phyloP scores from a whole-genome alignment of 2,113 vertebrate species.

The Anarhynchus alexandrinus region DNA sequence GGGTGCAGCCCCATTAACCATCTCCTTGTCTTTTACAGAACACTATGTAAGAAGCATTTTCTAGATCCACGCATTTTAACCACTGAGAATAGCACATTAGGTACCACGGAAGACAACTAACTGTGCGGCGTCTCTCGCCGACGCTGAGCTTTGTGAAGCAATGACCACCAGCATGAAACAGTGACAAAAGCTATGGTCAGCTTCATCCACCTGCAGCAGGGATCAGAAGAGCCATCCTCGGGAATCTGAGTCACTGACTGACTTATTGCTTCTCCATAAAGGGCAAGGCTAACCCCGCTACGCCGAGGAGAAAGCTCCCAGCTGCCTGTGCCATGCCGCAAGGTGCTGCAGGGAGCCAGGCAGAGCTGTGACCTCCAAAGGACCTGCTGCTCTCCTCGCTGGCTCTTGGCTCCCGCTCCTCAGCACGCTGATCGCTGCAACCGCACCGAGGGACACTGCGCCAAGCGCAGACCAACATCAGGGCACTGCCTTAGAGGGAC shows the following conservation, averaged over 20 bases:
- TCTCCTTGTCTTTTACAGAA: background rate
- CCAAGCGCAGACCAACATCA: background rate
- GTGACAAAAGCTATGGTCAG: fast-evolving
- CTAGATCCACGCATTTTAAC: background rate
- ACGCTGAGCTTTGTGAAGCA: fast-evolving
- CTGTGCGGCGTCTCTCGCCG: fast-evolving
- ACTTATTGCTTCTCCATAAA: background rate
- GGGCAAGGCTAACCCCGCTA: background rate
- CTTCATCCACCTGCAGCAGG: background rate
- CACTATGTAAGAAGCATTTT: background rate
- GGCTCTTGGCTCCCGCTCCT: background rate
- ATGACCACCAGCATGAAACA: fast-evolving
- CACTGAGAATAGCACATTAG: fast-evolving
- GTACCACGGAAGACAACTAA: no score
- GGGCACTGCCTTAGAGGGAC: background rate
- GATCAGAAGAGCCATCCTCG: fast-evolving
- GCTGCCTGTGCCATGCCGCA: background rate
- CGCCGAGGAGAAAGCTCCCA: fast-evolving
- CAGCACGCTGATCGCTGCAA: background rate
- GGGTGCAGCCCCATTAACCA: background rate
- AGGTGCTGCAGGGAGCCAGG: background rate
- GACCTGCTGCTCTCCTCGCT: background rate
- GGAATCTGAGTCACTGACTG: background rate
- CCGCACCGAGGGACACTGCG: background rate
- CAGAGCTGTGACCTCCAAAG: background rate